A percentile compares a stretch with the other conserved stretches of the same genome.
Conservation (phyloP, 2,113 vertebrate species). For the Hystrix cristata region DNA sequence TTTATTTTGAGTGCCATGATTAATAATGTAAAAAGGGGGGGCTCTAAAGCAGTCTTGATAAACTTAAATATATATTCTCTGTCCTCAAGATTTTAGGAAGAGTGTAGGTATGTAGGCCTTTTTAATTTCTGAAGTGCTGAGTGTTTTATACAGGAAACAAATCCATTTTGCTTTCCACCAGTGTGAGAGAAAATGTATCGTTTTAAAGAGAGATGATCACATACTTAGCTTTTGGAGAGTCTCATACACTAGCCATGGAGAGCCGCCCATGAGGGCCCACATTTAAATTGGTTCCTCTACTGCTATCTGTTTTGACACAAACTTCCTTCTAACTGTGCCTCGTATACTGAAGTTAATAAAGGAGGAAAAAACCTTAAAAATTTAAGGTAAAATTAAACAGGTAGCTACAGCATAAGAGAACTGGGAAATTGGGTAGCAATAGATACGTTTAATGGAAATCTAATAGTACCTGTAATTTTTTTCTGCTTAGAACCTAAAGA, state of each 20-base stretch:
- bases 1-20: conserved; percentile 88
- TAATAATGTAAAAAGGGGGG: conserved; percentile 82
- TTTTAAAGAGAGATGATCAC: conserved; percentile 74
- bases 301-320: conserved; percentile 81
- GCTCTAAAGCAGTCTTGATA: conserved; percentile 80
- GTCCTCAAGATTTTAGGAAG: conserved; percentile 83
- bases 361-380: conserved; percentile 6
- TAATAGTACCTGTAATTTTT: conserved; percentile 81
- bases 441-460: conserved; percentile 79
- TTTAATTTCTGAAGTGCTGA: conserved; percentile 78
- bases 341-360: conserved; percentile 73
- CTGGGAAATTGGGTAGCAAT: conserved; percentile 78
- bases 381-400: conserved; percentile 76
- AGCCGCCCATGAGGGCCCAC: conserved; percentile 68
- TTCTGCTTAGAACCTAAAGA: conserved; percentile 80
- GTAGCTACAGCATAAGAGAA: conserved; percentile 53
- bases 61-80: conserved; percentile 80
- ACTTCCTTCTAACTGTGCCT: conserved; percentile 87
- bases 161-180: conserved; percentile 82
- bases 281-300: conserved; percentile 77
- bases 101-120: conserved; percentile 79
- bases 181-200: conserved; percentile 63
- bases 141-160: conserved; percentile 83
- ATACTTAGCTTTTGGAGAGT: conserved; percentile 45
- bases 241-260: conserved; percentile 65